phyloP scores from a whole-genome alignment of 2,113 vertebrate species.

The Centropristis striata region DNA sequence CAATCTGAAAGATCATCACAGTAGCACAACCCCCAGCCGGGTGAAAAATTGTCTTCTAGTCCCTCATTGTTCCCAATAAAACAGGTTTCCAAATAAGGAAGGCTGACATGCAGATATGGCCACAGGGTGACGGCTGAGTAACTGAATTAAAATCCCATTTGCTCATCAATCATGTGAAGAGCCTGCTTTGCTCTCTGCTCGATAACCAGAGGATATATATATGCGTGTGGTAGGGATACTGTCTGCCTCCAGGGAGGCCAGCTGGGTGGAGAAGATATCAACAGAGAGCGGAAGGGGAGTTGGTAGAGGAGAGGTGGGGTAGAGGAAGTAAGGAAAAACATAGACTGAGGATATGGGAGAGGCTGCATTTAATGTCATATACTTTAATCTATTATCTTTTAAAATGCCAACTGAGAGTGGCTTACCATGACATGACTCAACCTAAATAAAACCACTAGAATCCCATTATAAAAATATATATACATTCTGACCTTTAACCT shows the following conservation, averaged over 20 bases:
- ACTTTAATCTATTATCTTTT: slow-evolving; percentile 15
- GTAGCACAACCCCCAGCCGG: slow-evolving; percentile 11
- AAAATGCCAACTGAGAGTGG: neutral
- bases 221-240: slow-evolving; percentile 65
- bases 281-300: slow-evolving; percentile 51
- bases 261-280: slow-evolving; percentile 78
- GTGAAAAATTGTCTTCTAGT: slow-evolving; percentile 48
- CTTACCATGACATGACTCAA: neutral
- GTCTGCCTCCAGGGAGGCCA: slow-evolving; percentile 70
- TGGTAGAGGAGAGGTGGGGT: slow-evolving; percentile 28
- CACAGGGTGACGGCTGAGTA: slow-evolving; percentile 76
- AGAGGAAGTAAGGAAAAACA: slow-evolving; percentile 28
- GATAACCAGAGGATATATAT: slow-evolving; percentile 74
- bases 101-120: slow-evolving; percentile 75
- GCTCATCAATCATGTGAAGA: slow-evolving; percentile 79
- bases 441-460: slow-evolving; percentile 15
- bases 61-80: slow-evolving; percentile 61
- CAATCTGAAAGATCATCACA: slow-evolving; percentile 40
- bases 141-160: slow-evolving; percentile 83
- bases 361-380: slow-evolving; percentile 35
- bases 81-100: slow-evolving; percentile 66
- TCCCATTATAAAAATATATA: neutral
- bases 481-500: slow-evolving; percentile 15
- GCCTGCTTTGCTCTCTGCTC: slow-evolving; percentile 67
- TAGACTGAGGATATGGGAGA: slow-evolving; percentile 14